Base-by-base conservation (phyloP, 2,888 invertebrate genomes). In the Glaucopsyche alexis region DNA sequence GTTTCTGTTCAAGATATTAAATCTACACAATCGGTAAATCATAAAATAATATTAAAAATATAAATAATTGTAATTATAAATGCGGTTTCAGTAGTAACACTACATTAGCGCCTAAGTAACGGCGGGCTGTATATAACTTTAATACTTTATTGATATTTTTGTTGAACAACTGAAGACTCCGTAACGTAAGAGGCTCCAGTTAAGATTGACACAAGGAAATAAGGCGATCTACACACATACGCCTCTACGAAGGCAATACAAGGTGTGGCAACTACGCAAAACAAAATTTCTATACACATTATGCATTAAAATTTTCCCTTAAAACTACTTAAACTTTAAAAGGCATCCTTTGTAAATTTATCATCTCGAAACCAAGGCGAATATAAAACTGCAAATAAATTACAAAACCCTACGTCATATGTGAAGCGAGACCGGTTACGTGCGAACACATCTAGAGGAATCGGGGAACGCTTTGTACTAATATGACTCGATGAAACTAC, bases 311-410 rank as follows among this genome's bases (percentile, higher is more conserved):
- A 83, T 82, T 85, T 85, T 81, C 79, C 75, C 89, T 90, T 90
- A 91, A 78, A 83, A 80, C 90, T 91, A 92, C 91, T 91, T 91
- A 91, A 85, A 88, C 81, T 82, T 86, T 88, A 90, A 78, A 91
- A 91, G 91, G 91, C 91, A 91, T 88, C 91, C 82, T 85, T 90
- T 88, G 86, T 81, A 78, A 88, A 88, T 88, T 82, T 84, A 87
- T 86, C 82, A 84, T 84, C 84, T 85, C 81, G 79, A 84, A 85
- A 85, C 81, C 79, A 84, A 84, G 82, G 80, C 79, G 72, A 74
- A 76, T 75, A 76, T 64, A 85, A 86, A 84, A 83, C 81, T 83
- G 90, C 90, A 88, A 90, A 87, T 86, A 80, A 90, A 84, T 83
- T 81, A 83, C 81, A 77, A 84, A 85, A 84, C 79, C 80, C 89